phyloP scores from a whole-genome alignment of 2,113 vertebrate species.

The Turdus rufiventris region DNA sequence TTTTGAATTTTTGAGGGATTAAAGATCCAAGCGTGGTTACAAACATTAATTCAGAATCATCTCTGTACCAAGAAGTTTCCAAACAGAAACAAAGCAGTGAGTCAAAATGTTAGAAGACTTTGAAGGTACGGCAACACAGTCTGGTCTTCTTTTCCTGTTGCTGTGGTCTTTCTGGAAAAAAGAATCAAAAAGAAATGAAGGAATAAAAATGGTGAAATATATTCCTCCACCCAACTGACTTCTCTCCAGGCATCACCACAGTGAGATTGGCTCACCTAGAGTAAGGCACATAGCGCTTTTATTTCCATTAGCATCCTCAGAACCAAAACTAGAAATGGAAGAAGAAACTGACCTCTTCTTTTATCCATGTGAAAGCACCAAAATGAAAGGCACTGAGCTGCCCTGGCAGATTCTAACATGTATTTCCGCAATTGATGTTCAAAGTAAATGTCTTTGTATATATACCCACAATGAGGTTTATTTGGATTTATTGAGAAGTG shows the following conservation, averaged over 20 bases:
- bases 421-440: neutral
- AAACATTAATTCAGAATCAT: neutral
- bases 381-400: neutral
- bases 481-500: neutral
- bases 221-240: neutral
- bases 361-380: neutral
- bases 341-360: neutral
- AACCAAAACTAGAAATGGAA: neutral
- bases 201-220: neutral
- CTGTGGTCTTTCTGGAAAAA: rapidly evolving
- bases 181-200: neutral
- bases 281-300: neutral
- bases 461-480: neutral
- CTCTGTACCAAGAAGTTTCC: neutral
- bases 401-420: neutral
- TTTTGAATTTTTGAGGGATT: neutral
- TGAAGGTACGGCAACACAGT: neutral
- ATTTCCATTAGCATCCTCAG: neutral
- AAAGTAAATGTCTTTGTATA: neutral
- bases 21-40: neutral
- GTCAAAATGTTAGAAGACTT: neutral
- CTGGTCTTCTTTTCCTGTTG: neutral
- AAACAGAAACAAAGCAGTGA: neutral
- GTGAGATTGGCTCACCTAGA: neutral
- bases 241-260: neutral